Evolutionary conservation across 2,888 invertebrate species (phyloP), one percentile per base, ranked within the genome.

Genomic region (Ichneumoninae sp.): DNA sequence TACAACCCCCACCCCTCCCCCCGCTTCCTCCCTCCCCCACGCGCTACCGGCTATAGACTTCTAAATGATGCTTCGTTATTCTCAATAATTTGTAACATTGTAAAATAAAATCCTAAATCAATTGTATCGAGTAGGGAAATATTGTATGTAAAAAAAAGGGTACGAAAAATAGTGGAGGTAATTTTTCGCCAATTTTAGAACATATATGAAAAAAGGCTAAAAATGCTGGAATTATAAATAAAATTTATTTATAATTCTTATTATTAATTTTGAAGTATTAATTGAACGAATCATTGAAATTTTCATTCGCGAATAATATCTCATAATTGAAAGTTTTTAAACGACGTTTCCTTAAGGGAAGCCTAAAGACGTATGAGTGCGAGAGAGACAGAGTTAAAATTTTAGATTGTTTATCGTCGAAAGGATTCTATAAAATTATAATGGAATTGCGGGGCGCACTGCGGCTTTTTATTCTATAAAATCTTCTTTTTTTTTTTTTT

Each of bases 71-170:
- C 95, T 95, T 96, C 95, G 83, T 94, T 91, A 94, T 97, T 97
- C 95, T 97, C 97, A 91, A 95, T 95, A 0, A 93, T 95, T 95
- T 97, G 97, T 63, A 97, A 90, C 70, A 95, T 93, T 26, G 96
- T 94, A 93, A 97, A 97, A 91, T 96, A 96, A 90, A 96, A 89
- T 81, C 96, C 96, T 94, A 97, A 93, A 94, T 97, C 96, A 93
- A 96, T 95, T 10, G 96, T 97, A 95, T 97, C 97, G 93, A 97
- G 91, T 89, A 97, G 82, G 0, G 97, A 97, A 89, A 97, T 95
- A 95, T 96, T 95, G 84, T 96, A 95, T 0, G 96, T 96, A 44
- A 96, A 96, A 96, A 96, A 94, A 97, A 95, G 0, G 95, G 91
- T 0, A 85, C 89, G 94, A 97, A 95, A 86, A 95, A 95, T 88